phyloP scores from a whole-genome alignment of 2,888 invertebrate genomes.

The Chymomyza procnemis region DNA sequence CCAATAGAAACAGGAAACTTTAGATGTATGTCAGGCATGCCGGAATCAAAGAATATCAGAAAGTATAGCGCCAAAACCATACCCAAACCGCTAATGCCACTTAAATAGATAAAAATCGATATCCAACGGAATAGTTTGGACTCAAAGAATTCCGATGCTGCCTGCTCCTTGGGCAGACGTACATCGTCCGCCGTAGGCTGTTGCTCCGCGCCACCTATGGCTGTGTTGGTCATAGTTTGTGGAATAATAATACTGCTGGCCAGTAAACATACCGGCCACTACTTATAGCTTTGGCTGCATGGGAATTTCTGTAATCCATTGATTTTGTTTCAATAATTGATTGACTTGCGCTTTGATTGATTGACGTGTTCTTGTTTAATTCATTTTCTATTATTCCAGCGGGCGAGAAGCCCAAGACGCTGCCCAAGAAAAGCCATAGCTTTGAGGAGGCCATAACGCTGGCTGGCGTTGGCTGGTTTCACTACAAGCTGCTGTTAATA shows the following conservation, averaged over 20 bases:
- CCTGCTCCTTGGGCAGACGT: constrained; percentile 52
- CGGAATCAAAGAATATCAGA: constrained; percentile 75
- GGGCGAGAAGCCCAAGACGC: constrained; percentile 26
- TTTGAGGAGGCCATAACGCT: constrained; percentile 75
- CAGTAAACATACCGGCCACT: no score
- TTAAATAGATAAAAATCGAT: constrained; percentile 71
- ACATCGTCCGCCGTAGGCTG: constrained; percentile 36
- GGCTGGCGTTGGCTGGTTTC: constrained; percentile 82
- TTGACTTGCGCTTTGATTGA: constrained; percentile 40
- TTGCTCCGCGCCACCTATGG: not conserved
- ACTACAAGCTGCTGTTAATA: constrained; percentile 81
- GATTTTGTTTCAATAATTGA: constrained; percentile 9
- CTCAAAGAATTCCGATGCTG: constrained; percentile 60
- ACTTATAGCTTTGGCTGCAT: constrained; percentile 47
- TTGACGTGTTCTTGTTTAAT: constrained; percentile 9
- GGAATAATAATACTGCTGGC: not conserved
- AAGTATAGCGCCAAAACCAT: constrained; percentile 73
- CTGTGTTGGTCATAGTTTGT: not conserved
- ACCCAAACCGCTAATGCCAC: constrained; percentile 76
- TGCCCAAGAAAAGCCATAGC: constrained; percentile 45
- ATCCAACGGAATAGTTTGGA: constrained; percentile 71
- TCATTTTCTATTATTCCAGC: constrained; percentile 13
- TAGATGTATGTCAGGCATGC: constrained; percentile 76
- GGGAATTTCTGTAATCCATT: constrained; percentile 25
- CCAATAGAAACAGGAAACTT: constrained; percentile 74